Conservation (phyloP, 2,888 invertebrate species). For the Acrobasis suavella region DNA sequence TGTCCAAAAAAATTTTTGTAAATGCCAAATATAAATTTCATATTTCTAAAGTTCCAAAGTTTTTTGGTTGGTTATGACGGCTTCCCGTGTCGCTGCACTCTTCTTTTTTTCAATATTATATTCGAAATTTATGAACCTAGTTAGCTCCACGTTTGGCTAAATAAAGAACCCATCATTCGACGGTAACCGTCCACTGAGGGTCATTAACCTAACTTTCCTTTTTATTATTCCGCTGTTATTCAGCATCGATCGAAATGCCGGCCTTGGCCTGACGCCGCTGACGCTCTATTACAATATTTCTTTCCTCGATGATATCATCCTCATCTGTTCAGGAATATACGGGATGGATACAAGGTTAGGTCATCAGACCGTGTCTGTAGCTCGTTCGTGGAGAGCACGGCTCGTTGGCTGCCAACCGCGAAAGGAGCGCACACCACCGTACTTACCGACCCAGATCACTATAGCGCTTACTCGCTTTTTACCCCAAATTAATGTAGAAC, state of each 20-base stretch:
- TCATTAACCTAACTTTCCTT: slow-evolving; percentile 73
- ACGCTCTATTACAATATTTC: slow-evolving; percentile 46
- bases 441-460: slow-evolving; percentile 67
- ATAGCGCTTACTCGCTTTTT: slow-evolving; percentile 57
- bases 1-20: slow-evolving; percentile 1
- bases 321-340: slow-evolving; percentile 59
- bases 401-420: slow-evolving; percentile 66
- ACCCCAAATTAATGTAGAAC: slow-evolving; percentile 56
- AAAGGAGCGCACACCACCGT: slow-evolving; percentile 59
- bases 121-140: slow-evolving; percentile 49
- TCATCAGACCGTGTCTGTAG: slow-evolving; percentile 71
- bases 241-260: slow-evolving; percentile 59
- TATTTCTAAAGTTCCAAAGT: slow-evolving; percentile 8
- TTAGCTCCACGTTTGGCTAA: slow-evolving; percentile 58
- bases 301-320: slow-evolving; percentile 69
- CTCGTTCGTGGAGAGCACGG: slow-evolving; percentile 57
- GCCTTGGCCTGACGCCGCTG: slow-evolving; percentile 62
- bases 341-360: slow-evolving; percentile 75
- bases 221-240: slow-evolving; percentile 60
- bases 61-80: slow-evolving; percentile 11
- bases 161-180: slow-evolving; percentile 66
- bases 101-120: slow-evolving; percentile 42
- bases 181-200: slow-evolving; percentile 56
- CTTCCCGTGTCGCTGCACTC: slow-evolving; percentile 32
- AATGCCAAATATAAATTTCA: not conserved